phyloP scores from a whole-genome alignment of 2,797 vertebrate genomes.

The Gila robusta region DNA sequence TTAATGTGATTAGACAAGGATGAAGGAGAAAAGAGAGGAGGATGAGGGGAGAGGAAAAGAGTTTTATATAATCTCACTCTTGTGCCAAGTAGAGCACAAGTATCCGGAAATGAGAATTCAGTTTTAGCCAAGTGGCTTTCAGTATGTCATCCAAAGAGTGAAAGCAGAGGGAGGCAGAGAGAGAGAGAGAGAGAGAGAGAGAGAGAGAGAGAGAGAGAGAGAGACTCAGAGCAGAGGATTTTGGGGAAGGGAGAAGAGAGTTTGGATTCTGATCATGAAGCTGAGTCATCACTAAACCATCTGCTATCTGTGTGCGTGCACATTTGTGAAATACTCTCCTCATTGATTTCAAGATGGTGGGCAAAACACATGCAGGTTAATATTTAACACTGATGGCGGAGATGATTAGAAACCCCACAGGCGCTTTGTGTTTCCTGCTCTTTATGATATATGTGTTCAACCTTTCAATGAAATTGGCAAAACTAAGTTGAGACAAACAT shows the following conservation, averaged over 20 bases:
- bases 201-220: slow-evolving; percentile 13
- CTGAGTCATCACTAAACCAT: slow-evolving; percentile 58
- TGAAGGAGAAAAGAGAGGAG: slow-evolving; percentile 2
- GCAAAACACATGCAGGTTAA: slow-evolving; percentile 50
- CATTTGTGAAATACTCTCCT: slow-evolving; percentile 33
- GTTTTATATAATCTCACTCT: slow-evolving; percentile 17
- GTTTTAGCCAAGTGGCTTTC: slow-evolving; percentile 30
- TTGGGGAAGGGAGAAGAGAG: slow-evolving; percentile 29
- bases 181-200: slow-evolving; percentile 25
- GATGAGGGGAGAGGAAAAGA: slow-evolving; percentile 22
- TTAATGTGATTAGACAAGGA: slow-evolving; percentile 47
- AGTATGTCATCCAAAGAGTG: slow-evolving; percentile 14
- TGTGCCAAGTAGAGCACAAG: slow-evolving; percentile 40
- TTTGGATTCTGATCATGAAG: slow-evolving; percentile 48
- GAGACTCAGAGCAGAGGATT: slow-evolving; percentile 20
- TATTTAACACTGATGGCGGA: slow-evolving; percentile 54
- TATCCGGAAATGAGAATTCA: slow-evolving; percentile 31
- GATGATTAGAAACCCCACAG: slow-evolving; percentile 39
- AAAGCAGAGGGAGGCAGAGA: background rate
- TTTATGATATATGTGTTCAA: background rate
- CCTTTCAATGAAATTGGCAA: background rate
- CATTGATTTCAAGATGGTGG: slow-evolving; percentile 40
- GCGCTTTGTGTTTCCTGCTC: slow-evolving; percentile 24
- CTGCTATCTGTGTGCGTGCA: slow-evolving; percentile 42
- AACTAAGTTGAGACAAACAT: slow-evolving; percentile 25